Evolutionary conservation across 2,113 vertebrate species (phyloP), one percentile per base, ranked within the genome.

Genomic region (Camelus dromedarius): DNA sequence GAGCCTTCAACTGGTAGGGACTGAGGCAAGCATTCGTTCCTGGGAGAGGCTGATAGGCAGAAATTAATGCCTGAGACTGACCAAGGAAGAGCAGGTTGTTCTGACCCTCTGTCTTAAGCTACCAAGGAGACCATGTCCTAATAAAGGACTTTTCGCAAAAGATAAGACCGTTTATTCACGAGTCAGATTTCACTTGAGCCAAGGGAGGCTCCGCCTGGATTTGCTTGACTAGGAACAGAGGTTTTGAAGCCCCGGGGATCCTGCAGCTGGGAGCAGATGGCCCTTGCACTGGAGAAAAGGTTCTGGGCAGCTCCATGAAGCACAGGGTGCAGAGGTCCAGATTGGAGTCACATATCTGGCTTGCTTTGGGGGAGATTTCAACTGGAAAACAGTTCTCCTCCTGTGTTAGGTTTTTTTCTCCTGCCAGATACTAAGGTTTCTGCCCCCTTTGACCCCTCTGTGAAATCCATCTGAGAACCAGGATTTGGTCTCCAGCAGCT

Each of bases 131-230:
- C 56, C 62, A 28, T 62, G 58, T 85, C 86, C 73, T 85, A 84
- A 46, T 93, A 93, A 84, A 96, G 95, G 87, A 10, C 80, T 86
- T 73, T 66, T 46, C 92, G 42, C 42, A 22, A 56, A 83, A 83
- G 79, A 79, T 42, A 95, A 92, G 72, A 62, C 54, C 32, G 28
- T 92, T 97, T 92, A 97, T 86, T 97, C 95, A 83, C 81, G 18
- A 19, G 81, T 96, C 72, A 73, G 91, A 75, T 87, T 92, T 96
- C 60, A 93, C 75, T 80, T 76, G 85, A 69, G 38, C 90, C 89
- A 72, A 95, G 64, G 48, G 90, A 97, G 89, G 54, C 60, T 91
- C 73, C 50, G 0, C 81, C 79, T 96, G 91, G 24, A 50, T 14
- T 89, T 80, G 48, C 26, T 75, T 96, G 80, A 69, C 38, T 75